Evolutionary conservation across 2,797 vertebrate genomes (phyloP).

Genomic region (Clarias laeviceps): DNA sequence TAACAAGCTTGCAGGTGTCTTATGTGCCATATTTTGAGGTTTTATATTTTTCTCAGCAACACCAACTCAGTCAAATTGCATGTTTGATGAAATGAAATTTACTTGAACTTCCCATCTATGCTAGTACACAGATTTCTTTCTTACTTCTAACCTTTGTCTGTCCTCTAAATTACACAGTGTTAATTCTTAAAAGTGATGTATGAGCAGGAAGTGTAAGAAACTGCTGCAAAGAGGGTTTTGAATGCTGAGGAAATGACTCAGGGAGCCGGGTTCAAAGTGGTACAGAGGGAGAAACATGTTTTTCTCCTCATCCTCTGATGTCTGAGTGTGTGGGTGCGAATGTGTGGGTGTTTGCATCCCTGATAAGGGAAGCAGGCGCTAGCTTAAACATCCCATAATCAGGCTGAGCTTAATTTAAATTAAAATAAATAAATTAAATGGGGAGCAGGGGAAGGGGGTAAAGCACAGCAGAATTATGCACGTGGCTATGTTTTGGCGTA

Average conservation of each 20-base stretch:
- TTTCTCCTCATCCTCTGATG: constrained; percentile 16
- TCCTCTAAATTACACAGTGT: constrained; percentile 21
- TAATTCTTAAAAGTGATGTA: constrained; percentile 34
- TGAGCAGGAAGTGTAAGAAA: constrained; percentile 15
- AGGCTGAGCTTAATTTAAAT: constrained; percentile 2
- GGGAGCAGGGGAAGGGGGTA: background rate
- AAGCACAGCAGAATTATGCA: background rate
- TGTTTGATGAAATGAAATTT: background rate
- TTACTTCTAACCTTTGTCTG: constrained; percentile 1
- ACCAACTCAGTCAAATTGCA: background rate
- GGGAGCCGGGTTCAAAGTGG: background rate
- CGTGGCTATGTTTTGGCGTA: background rate
- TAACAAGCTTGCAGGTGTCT: background rate
- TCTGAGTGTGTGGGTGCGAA: background rate
- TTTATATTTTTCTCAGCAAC: background rate
- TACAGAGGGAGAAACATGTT: constrained; percentile 12
- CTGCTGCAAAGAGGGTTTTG: background rate
- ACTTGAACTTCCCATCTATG: background rate
- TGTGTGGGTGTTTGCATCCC: constrained; percentile 25
- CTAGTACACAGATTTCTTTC: background rate
- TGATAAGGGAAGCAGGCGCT: constrained; percentile 25
- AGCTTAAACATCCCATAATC: constrained; percentile 49
- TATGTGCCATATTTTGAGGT: background rate
- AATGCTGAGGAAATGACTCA: background rate
- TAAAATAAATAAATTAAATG: no score